Evolutionary conservation across 1,140 invertebrate species (phyloP), one percentile per base, ranked within the genome.

Genomic region (Cataglyphis hispanica): DNA sequence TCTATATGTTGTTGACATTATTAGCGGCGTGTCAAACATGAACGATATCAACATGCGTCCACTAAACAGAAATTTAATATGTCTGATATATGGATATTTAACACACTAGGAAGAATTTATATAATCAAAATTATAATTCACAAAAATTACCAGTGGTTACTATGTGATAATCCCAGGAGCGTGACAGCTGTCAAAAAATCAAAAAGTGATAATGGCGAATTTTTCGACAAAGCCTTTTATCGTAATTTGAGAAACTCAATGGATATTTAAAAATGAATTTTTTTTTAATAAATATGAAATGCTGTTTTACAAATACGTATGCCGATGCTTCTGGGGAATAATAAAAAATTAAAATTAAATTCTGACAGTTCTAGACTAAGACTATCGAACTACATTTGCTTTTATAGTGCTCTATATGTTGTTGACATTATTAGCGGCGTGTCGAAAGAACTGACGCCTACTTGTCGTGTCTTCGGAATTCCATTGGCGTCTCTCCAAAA

Each of bases 401-500:
- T 63, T 11, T 31, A 2, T 27, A 8, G 22, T 40, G 8, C 19
- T 63, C 56, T 81, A 74, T 67, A 81, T 22, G 25, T 76, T 78
- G 61, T 87, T 74, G 76, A 76, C 69, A 85, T 90, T 88, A 88
- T 88, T 84, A 90, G 66, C 34, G 43, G 58, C 50, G 53, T 74
- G 67, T 43, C 50, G 81, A 84, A 46, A 87, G 76, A 78, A 40
- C 67, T 22, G 31, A 61, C 67, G 58, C 50, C 64, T 70, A 19
- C 25, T 27, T 27, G 61, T 86, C 76, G n/a, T 31, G 75, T 56
- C 37, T 81, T 86, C 86, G 83, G 85, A 67, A 87, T 91, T 91
- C 88, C 86, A 89, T 89, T 91, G 91, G 91, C 90, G 56, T 13
- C 1, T 11, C 27, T 86, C 90, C 91, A 92, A 87, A 86, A 72